Evolutionary conservation across 1,140 invertebrate genomes (phyloP).

Genomic region (Polypedilum vanderplanki): DNA sequence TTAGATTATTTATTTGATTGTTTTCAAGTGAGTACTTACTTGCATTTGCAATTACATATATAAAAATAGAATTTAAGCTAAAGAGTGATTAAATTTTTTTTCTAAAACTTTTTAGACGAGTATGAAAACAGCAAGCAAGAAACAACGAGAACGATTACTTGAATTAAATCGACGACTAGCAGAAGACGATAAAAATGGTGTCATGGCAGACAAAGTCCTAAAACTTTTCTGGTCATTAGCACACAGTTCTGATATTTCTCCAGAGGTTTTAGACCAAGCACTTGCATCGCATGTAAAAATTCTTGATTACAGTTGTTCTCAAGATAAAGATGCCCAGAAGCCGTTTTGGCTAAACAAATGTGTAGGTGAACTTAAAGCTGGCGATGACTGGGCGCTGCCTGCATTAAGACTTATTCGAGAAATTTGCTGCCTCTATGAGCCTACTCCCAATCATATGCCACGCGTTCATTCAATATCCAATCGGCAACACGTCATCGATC

Average conservation of each 20-base stretch:
- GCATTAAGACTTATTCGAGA: constrained; percentile 93
- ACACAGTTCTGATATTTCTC: constrained; percentile 91
- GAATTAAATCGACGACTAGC: constrained; percentile 91
- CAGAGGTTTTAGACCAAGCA: constrained; percentile 96
- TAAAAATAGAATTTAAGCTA: too few species aligned
- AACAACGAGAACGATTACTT: constrained; percentile 90
- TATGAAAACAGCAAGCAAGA: constrained; percentile 93
- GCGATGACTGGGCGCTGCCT: constrained; percentile 83
- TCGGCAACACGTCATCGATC: constrained; percentile 76
- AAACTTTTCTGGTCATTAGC: constrained; percentile 95
- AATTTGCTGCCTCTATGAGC: constrained; percentile 90
- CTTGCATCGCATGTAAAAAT: constrained; percentile 94
- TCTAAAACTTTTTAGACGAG: constrained; percentile 61
- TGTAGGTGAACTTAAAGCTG: constrained; percentile 85
- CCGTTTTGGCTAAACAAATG: constrained; percentile 92
- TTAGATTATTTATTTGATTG: constrained; percentile 96
- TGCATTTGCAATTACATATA: not conserved
- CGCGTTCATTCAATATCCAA: constrained; percentile 57
- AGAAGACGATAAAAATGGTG: constrained; percentile 97
- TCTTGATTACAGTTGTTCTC: constrained; percentile 93
- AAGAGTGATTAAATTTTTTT: too few species aligned
- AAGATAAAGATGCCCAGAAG: constrained; percentile 93
- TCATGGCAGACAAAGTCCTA: constrained; percentile 98
- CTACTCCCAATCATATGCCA: constrained; percentile 62
- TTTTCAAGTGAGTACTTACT: constrained; percentile 69